Evolutionary conservation across 2,888 invertebrate genomes (phyloP).

Genomic region (Lydus trimaculatus): DNA sequence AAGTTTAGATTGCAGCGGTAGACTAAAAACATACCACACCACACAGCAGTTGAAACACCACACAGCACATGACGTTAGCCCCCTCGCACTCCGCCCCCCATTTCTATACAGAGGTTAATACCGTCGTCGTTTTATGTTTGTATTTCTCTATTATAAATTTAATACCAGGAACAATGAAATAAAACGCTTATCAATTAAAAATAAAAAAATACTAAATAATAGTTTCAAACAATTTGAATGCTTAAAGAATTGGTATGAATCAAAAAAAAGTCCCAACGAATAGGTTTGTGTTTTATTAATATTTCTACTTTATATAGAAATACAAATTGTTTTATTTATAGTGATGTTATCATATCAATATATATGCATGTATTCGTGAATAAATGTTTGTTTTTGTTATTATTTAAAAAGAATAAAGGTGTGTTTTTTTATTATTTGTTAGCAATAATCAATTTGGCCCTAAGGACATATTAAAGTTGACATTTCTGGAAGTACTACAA

Average conservation of each 20-base stretch:
- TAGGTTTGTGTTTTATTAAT: not conserved
- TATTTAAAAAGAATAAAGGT: no score
- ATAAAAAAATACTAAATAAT: not conserved
- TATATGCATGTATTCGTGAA: no score
- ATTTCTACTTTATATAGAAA: not conserved
- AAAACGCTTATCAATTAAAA: not conserved
- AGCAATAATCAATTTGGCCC: not conserved
- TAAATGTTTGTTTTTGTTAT: not conserved
- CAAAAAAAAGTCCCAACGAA: not conserved
- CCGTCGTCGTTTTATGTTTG: not conserved
- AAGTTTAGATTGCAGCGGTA: constrained; percentile 3
- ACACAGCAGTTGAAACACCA: not conserved
- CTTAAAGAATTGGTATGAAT: not conserved
- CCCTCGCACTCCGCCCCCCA: constrained; percentile 8
- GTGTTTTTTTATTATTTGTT: not conserved
- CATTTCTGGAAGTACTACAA: not conserved
- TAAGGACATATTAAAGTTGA: not conserved
- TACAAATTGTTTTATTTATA: not conserved
- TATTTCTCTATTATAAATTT: not conserved
- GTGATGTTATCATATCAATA: not conserved
- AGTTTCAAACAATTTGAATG: not conserved
- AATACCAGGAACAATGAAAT: not conserved
- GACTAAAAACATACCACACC: constrained; percentile 5
- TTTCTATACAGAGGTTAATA: not conserved
- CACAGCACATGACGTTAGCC: constrained; percentile 12